Base-by-base conservation (phyloP, 2,797 vertebrate genomes). In the Enteromius afrohamiltoni region DNA sequence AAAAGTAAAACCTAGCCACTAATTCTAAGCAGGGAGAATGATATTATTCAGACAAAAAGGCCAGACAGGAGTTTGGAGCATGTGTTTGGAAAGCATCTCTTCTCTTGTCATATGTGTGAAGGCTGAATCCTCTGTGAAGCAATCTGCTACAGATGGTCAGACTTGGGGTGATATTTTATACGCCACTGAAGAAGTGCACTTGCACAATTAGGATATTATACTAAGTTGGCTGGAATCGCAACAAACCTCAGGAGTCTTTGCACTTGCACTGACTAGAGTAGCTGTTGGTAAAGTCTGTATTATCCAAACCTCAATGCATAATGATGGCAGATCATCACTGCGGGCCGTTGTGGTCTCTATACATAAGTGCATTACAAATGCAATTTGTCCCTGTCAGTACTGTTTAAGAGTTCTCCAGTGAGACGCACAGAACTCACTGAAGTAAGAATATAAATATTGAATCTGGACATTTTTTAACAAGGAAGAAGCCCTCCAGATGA, bases 141-240 rank as follows among this genome's bases (percentile, higher is more conserved):
- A 83, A 77, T 83, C 62, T 70, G 49, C 80, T 60, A 60, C 85
- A 89, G 83, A 84, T 89, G 87, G 83, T 82, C 86, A 86, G 79
- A 70, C 40, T 31, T 67, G 60, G 65, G 79, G 55, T 85, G 85
- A 86, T 79, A 89, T 83, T 91, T 88, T 80, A 89, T 83, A 76
- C 53, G 78, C 86, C 47, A 71, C 71, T 80, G 29, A 85, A 84
- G 81, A 77, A 79, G 62, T 45, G 19, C 42, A 74, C 40, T 86
- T 64, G 82, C 69, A 85, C 88, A 89, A 93, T 91, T 91, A 85
- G 83, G 51, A 85, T 88, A 86, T 91, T 89, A 62, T 64, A 79
- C 58, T 91, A 82, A 86, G 89, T 93, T 92, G 91, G 89, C 89
- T 85, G 85, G 75, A 85, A 81, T 83, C 64, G 29, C 70, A 83